Conservation (phyloP, 2,797 vertebrate genomes). For the Cynodonichthys magdalenae region DNA sequence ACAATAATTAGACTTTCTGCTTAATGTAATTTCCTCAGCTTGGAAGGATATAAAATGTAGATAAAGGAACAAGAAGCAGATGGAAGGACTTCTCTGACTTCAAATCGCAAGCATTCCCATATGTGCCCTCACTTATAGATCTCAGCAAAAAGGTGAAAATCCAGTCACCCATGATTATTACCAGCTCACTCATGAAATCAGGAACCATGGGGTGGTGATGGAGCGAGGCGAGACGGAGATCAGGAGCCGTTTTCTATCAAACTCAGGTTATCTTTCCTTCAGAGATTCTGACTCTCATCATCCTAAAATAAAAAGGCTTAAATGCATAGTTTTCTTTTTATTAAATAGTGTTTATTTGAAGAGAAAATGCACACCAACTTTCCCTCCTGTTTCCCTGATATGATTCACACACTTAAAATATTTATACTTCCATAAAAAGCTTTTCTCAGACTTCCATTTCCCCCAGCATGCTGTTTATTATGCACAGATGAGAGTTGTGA, state of each 20-base stretch:
- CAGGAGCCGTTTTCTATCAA: constrained; percentile 33
- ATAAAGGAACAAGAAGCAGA: constrained; percentile 50
- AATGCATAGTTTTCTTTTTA: constrained; percentile 1
- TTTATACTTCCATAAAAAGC: constrained; percentile 36
- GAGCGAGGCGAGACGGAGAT: constrained; percentile 36
- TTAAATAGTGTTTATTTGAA: constrained; percentile 1
- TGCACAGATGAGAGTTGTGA: constrained; percentile 33
- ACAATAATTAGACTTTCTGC: constrained; percentile 14
- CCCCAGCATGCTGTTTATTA: constrained; percentile 38
- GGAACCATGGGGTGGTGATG: constrained; percentile 55
- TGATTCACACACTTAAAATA: constrained; percentile 46
- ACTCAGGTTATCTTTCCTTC: neutral
- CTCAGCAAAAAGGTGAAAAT: constrained; percentile 75
- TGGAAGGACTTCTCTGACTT: constrained; percentile 44
- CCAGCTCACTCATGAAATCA: constrained; percentile 81
- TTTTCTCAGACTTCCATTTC: constrained; percentile 34
- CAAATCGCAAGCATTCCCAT: constrained; percentile 67
- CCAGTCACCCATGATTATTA: constrained; percentile 82
- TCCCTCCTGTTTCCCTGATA: constrained; percentile 4
- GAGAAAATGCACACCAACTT: constrained; percentile 10
- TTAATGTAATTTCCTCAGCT: constrained; percentile 8
- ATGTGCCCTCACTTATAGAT: constrained; percentile 58
- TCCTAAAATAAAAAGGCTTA: constrained; percentile 3
- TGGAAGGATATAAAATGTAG: constrained; percentile 22
- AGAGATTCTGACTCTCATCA: constrained; percentile 13